Conservation (phyloP, 2,113 vertebrate genomes). For the Megaceryle maxima region DNA sequence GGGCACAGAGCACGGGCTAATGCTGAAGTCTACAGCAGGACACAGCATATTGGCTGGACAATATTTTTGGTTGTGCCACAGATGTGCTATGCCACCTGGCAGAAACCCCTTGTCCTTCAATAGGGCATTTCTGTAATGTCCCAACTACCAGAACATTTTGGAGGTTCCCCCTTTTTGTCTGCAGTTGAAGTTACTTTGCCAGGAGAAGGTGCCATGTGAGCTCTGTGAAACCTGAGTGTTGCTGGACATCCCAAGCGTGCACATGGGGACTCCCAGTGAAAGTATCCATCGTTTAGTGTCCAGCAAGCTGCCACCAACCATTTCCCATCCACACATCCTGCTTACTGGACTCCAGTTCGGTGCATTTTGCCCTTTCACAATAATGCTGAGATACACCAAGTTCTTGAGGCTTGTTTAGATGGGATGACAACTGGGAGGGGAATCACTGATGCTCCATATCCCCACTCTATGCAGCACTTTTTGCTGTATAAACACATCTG, state of each 20-base stretch:
- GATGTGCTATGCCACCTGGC: background rate
- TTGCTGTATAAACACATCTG: background rate
- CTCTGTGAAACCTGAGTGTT: background rate
- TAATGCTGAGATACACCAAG: background rate
- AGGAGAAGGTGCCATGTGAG: background rate
- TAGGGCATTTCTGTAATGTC: background rate
- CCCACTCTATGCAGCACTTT: background rate
- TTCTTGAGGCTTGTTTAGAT: background rate
- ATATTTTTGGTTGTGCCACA: background rate
- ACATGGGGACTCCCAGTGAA: background rate
- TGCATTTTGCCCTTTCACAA: fast-evolving
- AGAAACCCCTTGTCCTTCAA: background rate
- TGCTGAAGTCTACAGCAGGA: background rate
- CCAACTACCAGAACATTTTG: background rate
- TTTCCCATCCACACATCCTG: background rate
- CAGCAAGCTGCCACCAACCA: background rate
- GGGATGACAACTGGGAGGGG: background rate
- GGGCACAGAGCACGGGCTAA: background rate
- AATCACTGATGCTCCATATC: fast-evolving
- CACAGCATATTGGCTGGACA: background rate
- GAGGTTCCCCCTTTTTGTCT: background rate
- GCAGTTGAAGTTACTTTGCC: background rate
- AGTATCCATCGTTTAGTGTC: background rate
- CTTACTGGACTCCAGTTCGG: background rate
- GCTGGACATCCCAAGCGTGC: background rate